These are phyloP conservation scores for Eulacestoma nigropectus DNA, from an alignment of 2,113 vertebrate genomes.

Conservation along the genomic window DNA sequence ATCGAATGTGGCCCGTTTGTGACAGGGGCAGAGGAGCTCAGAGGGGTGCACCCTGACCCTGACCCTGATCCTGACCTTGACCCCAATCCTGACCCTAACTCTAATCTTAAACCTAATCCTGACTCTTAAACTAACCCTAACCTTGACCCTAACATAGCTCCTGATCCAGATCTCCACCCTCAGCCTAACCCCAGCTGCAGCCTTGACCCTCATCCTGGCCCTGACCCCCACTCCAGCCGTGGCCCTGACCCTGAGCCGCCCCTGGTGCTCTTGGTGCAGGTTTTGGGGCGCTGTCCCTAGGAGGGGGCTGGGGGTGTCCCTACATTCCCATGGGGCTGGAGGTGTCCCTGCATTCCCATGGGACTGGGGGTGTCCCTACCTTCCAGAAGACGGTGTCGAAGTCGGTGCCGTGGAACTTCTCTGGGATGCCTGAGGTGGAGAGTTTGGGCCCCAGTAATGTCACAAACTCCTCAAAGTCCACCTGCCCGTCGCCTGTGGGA, in stretches of 20 bases:
- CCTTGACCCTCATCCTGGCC: background rate
- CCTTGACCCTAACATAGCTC: too few relatives aligned
- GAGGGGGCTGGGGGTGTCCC: background rate
- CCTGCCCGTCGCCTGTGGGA: slow-evolving; percentile 86
- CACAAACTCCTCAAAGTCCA: slow-evolving; percentile 98
- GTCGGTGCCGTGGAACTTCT: slow-evolving; percentile 92
- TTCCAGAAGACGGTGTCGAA: slow-evolving; percentile 99
- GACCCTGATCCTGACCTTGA: fast-evolving
- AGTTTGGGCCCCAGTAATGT: slow-evolving; percentile 94
- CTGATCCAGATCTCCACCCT: too few relatives aligned
- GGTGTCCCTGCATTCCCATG: background rate
- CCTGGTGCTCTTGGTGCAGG: fast-evolving
- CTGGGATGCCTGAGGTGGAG: slow-evolving; percentile 88
- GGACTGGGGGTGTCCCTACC: background rate
- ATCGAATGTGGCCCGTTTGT: fast-evolving
- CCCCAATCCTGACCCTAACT: background rate
- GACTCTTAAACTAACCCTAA: too few relatives aligned
- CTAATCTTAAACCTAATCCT: too few relatives aligned
- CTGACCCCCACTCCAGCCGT: background rate
- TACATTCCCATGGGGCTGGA: slow-evolving; percentile 81
- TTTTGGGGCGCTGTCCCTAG: fast-evolving
- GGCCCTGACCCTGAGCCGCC: fast-evolving
- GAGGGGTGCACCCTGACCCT: background rate
- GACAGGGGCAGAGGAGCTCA: background rate
- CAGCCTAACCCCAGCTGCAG: background rate